Evolutionary conservation across 2,797 vertebrate genomes (phyloP).

Genomic region (Parauchenoglanis ngamensis): DNA sequence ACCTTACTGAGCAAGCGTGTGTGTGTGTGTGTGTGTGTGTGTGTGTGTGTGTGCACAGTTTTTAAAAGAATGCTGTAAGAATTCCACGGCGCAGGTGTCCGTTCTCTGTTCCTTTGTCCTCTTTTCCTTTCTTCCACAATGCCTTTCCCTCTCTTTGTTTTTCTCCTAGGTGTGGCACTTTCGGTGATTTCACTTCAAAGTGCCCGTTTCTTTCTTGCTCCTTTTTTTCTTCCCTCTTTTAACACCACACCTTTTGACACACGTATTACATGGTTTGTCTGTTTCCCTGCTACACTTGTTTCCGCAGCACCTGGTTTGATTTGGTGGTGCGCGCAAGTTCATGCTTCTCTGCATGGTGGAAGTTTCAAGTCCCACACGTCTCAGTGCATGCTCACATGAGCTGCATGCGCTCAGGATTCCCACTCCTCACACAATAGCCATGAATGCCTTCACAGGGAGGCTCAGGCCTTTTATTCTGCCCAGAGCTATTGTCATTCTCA

Average conservation of each 20-base stretch:
- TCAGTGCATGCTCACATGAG: not conserved
- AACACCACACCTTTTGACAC: constrained; percentile 16
- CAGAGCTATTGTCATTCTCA: constrained; percentile 24
- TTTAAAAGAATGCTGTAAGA: constrained; percentile 1
- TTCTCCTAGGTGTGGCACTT: constrained; percentile 26
- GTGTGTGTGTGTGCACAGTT: not conserved
- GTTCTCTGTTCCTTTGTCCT: constrained; percentile 58
- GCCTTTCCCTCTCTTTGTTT: constrained; percentile 49
- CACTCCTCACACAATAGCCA: constrained; percentile 67
- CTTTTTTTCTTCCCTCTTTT: constrained; percentile 1
- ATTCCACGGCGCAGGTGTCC: constrained; percentile 47
- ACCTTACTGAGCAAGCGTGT: not conserved
- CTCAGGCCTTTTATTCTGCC: constrained; percentile 65
- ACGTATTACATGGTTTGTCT: not conserved
- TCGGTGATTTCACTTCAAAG: constrained; percentile 47
- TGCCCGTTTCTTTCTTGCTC: constrained; percentile 37
- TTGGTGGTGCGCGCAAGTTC: constrained; percentile 30
- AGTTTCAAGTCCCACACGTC: not conserved
- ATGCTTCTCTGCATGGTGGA: not conserved
- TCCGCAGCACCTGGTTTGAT: not conserved
- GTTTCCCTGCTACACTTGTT: not conserved
- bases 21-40: not conserved
- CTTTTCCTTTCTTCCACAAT: constrained; percentile 54
- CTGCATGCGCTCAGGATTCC: constrained; percentile 53
- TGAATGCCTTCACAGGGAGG: constrained; percentile 64